Evolutionary conservation across 2,888 invertebrate genomes (phyloP), one percentile per base, ranked within the genome.

Genomic region (Prionchulus punctatus): DNA sequence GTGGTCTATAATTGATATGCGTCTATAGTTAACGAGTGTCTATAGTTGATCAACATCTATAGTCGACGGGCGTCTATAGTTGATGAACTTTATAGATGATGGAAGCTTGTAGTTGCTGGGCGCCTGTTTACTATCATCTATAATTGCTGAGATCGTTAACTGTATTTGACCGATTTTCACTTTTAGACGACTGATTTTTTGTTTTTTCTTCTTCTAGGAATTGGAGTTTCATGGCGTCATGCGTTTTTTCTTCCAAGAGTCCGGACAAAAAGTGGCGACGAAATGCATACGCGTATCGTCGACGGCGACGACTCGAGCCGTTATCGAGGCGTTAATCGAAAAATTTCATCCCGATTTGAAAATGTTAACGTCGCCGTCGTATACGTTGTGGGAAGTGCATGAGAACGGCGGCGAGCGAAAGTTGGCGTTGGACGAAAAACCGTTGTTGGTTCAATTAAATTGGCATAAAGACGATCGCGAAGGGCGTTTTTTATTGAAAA

Each of bases 271-370:
- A 77, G 91, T 96, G 59, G 90, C 94, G 56, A 98, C 98, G 50
- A 98, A 98, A 77, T 98, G 98, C 75, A 91, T 98, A 66, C 82
- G 96, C 57, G 96, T 98, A 53, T 87, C 94, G 53, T 91, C 90
- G 59, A 89, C 91, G 65, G 96, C 96, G 51, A 91, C 90, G 45
- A 88, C 92, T 61, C 82, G 84, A 72, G 91, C 91, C 72, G 94
- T 98, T 63, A 90, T 98, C 73, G 89, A 87, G 72, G 94, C 91
- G 7, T 79, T 98, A 62, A 88, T 98, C 65, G 96, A 96, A 76
- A 98, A 98, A 77, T 98, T 98, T 78, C 85, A 96, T 69, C 96
- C 98, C 25, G 98, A 98, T 77, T 91, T 98, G 90, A 81, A 91
- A 63, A 96, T 98, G 94, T 75, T 83, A 53, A 79, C 80, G 45